Conservation (phyloP, 2,113 vertebrate genomes). For the Phaethon lepturus region DNA sequence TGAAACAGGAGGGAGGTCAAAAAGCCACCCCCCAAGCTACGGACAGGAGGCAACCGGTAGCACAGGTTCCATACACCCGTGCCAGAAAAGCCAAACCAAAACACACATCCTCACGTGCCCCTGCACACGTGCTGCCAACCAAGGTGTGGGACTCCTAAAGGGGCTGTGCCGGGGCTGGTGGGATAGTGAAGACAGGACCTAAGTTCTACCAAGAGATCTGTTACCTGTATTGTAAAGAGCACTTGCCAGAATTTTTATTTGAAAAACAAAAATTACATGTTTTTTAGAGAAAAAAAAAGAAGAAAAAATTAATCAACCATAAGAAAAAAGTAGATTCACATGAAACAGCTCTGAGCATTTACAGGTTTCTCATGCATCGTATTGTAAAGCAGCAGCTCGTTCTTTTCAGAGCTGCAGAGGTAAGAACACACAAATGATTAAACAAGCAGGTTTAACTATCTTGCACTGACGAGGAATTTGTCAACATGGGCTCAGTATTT, state of each 20-base stretch:
- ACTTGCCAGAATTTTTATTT: background rate
- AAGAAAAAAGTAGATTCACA: background rate
- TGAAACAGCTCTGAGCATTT: background rate
- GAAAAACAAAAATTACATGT: background rate
- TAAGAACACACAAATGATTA: conserved; percentile 46
- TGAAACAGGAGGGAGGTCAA: conserved; percentile 38
- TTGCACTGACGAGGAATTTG: conserved; percentile 34
- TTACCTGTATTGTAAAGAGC: background rate
- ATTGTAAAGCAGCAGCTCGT: background rate
- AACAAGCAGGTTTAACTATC: conserved; percentile 63
- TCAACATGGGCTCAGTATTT: conserved; percentile 50
- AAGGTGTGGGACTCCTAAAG: conserved; percentile 6
- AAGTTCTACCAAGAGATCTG: background rate
- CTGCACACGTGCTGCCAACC: background rate
- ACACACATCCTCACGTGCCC: conserved; percentile 28
- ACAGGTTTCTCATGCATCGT: background rate
- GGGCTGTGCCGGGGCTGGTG: background rate
- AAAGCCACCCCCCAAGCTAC: background rate
- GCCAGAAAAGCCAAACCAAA: conserved; percentile 48
- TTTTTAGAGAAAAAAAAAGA: background rate
- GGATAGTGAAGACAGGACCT: background rate
- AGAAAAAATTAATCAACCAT: background rate
- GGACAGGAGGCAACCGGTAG: background rate
- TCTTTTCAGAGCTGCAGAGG: conserved; percentile 7
- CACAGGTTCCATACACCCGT: background rate